Evolutionary conservation across 2,888 invertebrate species (phyloP).

Genomic region (Chrysolina haemoptera): DNA sequence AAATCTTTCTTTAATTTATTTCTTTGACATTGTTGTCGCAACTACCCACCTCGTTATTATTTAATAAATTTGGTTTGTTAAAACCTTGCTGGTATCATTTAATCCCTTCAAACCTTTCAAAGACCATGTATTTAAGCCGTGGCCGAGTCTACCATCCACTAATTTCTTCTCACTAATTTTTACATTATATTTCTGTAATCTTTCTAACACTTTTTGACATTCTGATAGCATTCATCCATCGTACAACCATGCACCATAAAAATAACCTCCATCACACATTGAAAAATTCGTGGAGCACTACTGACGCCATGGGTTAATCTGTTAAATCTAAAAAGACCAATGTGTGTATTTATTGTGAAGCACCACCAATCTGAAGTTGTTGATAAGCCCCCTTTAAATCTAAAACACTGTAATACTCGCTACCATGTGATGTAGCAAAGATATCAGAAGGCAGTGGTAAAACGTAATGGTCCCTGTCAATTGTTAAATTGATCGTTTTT

Average conservation of each 20-base stretch:
- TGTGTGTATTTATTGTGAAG: not conserved
- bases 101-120: no score
- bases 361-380: not conserved
- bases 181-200: not conserved
- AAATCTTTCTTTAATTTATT: no score
- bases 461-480: no score
- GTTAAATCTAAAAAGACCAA: not conserved
- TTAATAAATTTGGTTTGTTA: no score
- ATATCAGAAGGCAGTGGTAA: no score
- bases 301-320: not conserved
- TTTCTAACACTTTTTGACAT: not conserved
- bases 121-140: no score
- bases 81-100: no score
- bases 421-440: not conserved
- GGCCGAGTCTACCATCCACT: no score
- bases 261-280: not conserved
- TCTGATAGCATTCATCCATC: not conserved
- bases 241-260: not conserved
- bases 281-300: not conserved
- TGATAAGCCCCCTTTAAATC: not conserved
- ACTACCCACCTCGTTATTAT: no score
- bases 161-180: not conserved
- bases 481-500: no score
- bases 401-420: not conserved
- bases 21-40: no score